Conservation (phyloP, 2,888 invertebrate genomes). For the Hylaea fasciaria region DNA sequence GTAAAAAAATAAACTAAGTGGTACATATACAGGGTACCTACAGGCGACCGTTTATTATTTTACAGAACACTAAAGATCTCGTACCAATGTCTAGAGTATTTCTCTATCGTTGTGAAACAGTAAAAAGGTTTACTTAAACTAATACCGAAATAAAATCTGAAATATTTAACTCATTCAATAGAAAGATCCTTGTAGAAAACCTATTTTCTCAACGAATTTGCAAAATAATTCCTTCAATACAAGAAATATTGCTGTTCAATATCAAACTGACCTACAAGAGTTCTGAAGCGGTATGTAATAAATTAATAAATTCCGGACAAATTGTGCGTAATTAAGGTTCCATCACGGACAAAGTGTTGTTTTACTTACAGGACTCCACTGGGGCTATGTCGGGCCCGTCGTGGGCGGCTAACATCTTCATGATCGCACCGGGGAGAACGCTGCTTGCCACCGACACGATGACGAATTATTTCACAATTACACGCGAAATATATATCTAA, state of each 20-base stretch:
- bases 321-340: constrained; percentile 42
- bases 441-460: constrained; percentile 80
- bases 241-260: background rate
- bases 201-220: background rate
- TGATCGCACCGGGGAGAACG: constrained; percentile 75
- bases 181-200: background rate
- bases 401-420: constrained; percentile 80
- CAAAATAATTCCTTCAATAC: background rate
- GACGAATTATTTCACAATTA: constrained; percentile 57
- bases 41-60: too few species aligned
- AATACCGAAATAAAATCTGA: too few species aligned
- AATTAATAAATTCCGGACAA: constrained; percentile 13
- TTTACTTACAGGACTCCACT: constrained; percentile 78
- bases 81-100: too few species aligned
- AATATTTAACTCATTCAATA: too few species aligned
- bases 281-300: background rate
- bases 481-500: constrained; percentile 55
- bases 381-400: constrained; percentile 86
- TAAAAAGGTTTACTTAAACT: too few species aligned
- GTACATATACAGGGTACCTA: too few species aligned
- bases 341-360: constrained; percentile 40
- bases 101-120: too few species aligned
- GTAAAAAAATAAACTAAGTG: too few species aligned
- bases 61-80: too few species aligned
- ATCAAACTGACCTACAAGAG: background rate